phyloP scores from a whole-genome alignment of 2,888 invertebrate genomes.

The Drosophila siamana region DNA sequence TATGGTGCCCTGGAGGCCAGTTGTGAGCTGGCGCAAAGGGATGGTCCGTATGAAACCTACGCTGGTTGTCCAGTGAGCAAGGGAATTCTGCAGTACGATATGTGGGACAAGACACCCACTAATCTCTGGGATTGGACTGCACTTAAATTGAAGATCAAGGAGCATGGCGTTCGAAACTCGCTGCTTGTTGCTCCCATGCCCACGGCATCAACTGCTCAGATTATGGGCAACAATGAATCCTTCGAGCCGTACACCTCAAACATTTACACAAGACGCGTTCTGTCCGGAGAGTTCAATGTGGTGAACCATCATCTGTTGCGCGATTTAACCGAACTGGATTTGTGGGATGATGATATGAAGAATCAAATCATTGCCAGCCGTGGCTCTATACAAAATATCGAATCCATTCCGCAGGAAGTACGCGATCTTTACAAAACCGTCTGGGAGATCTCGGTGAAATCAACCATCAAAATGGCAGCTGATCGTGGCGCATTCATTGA shows the following conservation, averaged over 20 bases:
- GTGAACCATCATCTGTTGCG: slow-evolving; percentile 98
- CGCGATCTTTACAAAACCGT: slow-evolving; percentile 97
- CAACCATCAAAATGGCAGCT: slow-evolving; percentile 97
- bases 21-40: slow-evolving; percentile 94
- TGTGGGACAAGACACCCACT: slow-evolving; percentile 97
- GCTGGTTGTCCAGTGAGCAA: slow-evolving; percentile 96
- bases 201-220: slow-evolving; percentile 99
- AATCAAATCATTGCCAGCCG: slow-evolving; percentile 95
- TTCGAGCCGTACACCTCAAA: slow-evolving; percentile 99
- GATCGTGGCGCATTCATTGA: slow-evolving; percentile 99
- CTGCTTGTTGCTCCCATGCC: slow-evolving; percentile 98
- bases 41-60: slow-evolving; percentile 96
- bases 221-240: slow-evolving; percentile 99
- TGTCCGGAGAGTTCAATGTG: slow-evolving; percentile 98
- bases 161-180: slow-evolving; percentile 97
- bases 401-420: slow-evolving; percentile 92
- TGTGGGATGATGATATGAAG: slow-evolving; percentile 99
- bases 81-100: slow-evolving; percentile 98
- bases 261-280: slow-evolving; percentile 96
- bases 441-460: slow-evolving; percentile 98
- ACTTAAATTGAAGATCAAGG: slow-evolving; percentile 93
- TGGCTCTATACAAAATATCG: slow-evolving; percentile 96
- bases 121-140: slow-evolving; percentile 95
- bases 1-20: slow-evolving; percentile 98
- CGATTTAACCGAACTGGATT: slow-evolving; percentile 94